phyloP scores from a whole-genome alignment of 2,113 vertebrate species.

The Rhea pennata region DNA sequence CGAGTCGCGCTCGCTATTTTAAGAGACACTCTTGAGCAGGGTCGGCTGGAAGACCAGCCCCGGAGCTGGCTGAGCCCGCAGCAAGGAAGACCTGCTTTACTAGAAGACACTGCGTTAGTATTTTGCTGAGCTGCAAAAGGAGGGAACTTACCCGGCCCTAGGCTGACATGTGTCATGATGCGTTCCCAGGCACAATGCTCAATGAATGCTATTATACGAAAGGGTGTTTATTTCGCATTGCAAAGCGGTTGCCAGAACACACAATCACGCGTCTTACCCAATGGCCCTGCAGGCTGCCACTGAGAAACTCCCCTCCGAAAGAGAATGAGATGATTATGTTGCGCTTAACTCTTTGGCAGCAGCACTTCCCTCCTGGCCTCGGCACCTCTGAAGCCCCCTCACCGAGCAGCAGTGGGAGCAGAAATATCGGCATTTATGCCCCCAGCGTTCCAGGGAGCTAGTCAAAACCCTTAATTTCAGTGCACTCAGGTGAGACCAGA shows the following conservation, averaged over 20 bases:
- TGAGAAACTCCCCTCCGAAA: neutral
- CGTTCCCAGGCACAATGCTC: slow-evolving; percentile 67
- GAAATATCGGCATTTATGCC: fast-evolving
- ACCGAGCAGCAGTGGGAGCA: fast-evolving
- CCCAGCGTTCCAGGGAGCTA: fast-evolving
- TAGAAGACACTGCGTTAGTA: slow-evolving; percentile 28
- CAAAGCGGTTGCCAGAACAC: slow-evolving; percentile 2
- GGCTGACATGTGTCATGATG: slow-evolving; percentile 44
- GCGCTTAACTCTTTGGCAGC: neutral
- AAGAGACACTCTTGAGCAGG: neutral
- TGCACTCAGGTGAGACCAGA: fast-evolving
- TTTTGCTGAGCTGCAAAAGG: slow-evolving; percentile 64
- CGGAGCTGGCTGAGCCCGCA: neutral
- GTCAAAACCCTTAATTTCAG: neutral
- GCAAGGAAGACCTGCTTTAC: slow-evolving; percentile 45
- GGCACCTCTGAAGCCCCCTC: neutral
- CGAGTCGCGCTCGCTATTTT: fast-evolving
- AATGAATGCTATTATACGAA: slow-evolving; percentile 47
- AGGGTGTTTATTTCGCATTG: slow-evolving; percentile 61
- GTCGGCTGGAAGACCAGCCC: neutral
- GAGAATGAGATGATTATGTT: neutral
- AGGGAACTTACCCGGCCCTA: slow-evolving; percentile 60
- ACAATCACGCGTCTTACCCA: neutral
- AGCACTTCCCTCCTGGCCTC: neutral
- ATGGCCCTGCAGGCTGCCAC: neutral